These are phyloP conservation scores for Lates japonicus DNA, from an alignment of 2,797 vertebrate species.

Conservation along the genomic window DNA sequence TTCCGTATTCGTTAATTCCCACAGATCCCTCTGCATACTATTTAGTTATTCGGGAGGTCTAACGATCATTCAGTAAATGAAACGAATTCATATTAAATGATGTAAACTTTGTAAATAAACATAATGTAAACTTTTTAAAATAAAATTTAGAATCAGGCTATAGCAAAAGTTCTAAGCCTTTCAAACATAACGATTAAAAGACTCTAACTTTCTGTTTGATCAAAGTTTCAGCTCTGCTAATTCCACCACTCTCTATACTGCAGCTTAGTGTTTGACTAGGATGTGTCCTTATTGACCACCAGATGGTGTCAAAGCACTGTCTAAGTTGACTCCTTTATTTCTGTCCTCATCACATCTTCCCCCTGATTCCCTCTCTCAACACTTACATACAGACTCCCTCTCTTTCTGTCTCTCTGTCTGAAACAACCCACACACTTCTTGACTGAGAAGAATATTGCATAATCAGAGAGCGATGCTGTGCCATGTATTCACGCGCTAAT, in stretches of 20 bases:
- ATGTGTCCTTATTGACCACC: slow-evolving; percentile 30
- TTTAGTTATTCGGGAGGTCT: no score
- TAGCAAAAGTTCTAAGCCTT: no score
- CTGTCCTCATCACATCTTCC: slow-evolving; percentile 6
- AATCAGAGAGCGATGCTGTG: slow-evolving; percentile 45
- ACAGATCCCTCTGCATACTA: no score
- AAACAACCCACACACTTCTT: slow-evolving; percentile 60
- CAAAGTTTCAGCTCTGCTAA: neutral
- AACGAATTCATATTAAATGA: no score
- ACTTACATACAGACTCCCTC: slow-evolving; percentile 17
- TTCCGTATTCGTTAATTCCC: no score
- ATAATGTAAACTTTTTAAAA: no score
- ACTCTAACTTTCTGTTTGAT: neutral
- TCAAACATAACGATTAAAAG: no score
- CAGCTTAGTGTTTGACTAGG: neutral
- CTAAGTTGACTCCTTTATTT: neutral
- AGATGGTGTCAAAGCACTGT: slow-evolving; percentile 60
- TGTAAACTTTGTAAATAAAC: no score
- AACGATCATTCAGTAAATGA: no score
- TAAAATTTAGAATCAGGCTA: no score
- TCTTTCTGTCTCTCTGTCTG: slow-evolving; percentile 32
- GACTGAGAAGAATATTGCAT: slow-evolving; percentile 50
- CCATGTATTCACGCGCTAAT: slow-evolving; percentile 45
- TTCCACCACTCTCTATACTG: neutral
- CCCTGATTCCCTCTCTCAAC: slow-evolving; percentile 12